phyloP scores from a whole-genome alignment of 92 coral and sea anemone genomes.

The Epizoanthus stellaris region DNA sequence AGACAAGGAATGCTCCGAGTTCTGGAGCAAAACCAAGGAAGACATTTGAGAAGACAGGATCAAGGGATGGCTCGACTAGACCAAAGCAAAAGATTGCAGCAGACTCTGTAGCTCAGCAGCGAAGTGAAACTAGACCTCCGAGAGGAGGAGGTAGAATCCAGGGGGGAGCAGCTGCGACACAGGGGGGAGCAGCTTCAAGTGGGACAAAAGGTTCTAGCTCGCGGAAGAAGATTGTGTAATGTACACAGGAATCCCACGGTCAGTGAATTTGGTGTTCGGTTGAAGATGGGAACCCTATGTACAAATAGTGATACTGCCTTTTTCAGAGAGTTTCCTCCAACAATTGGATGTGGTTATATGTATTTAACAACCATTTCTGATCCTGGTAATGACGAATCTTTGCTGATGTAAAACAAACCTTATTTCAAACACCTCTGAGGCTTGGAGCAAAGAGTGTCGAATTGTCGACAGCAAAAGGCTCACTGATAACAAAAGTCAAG shows the following conservation, averaged over 20 bases:
- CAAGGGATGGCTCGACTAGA: neutral
- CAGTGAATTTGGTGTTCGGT: neutral
- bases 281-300: neutral
- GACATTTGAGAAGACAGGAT: neutral
- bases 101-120: slow-evolving; percentile 12
- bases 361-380: too few species aligned
- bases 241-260: neutral
- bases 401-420: too few species aligned
- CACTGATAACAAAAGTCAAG: too few species aligned
- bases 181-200: slow-evolving; percentile 3
- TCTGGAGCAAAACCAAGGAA: neutral
- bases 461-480: too few species aligned
- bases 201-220: slow-evolving; percentile 28
- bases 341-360: too few species aligned
- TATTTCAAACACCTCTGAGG: too few species aligned
- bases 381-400: too few species aligned
- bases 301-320: neutral
- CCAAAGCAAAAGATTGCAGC: slow-evolving; percentile 3
- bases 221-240: slow-evolving; percentile 36
- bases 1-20: neutral
- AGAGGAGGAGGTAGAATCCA: neutral
- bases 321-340: neutral
- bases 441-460: too few species aligned
- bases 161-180: neutral
- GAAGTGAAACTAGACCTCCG: neutral